Conservation (phyloP, 2,113 vertebrate species). For the Suricata suricatta region DNA sequence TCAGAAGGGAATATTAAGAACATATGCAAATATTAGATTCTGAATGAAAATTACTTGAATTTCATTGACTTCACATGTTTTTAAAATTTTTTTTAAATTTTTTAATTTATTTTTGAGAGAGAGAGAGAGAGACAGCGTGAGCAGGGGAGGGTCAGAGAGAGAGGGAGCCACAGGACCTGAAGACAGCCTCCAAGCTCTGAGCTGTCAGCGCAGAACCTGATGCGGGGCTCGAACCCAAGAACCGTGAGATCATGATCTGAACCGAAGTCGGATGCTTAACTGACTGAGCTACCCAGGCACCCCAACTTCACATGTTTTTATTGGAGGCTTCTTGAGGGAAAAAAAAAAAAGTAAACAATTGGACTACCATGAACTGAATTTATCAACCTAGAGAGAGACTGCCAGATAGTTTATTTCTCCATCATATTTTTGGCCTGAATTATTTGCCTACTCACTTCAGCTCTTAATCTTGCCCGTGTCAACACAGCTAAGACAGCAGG, state of each 20-base stretch:
- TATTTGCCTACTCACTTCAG: constrained; percentile 58
- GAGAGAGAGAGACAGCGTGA: no score
- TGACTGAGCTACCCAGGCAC: no score
- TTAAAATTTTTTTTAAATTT: neutral
- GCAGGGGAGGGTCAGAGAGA: no score
- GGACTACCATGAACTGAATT: neutral
- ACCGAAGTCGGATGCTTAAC: no score
- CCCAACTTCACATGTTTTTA: neutral
- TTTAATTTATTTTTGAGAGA: no score
- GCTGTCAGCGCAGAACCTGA: no score
- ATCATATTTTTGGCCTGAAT: constrained; percentile 52
- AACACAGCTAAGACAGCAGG: constrained; percentile 49
- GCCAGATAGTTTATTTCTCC: constrained; percentile 43
- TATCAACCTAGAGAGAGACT: neutral
- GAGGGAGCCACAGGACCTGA: no score
- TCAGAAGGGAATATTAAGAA: neutral
- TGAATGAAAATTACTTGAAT: constrained; percentile 27
- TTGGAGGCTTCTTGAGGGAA: neutral
- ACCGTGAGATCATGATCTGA: no score
- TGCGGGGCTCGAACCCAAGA: no score
- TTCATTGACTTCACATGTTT: neutral
- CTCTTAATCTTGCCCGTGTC: constrained; percentile 49
- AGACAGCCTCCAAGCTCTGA: no score
- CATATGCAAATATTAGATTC: neutral
- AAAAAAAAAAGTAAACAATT: neutral